A percentile compares a stretch with the other conserved stretches of the same genome.
Conservation (phyloP, 2,797 vertebrate species). For the Thripadectes ignobilis region DNA sequence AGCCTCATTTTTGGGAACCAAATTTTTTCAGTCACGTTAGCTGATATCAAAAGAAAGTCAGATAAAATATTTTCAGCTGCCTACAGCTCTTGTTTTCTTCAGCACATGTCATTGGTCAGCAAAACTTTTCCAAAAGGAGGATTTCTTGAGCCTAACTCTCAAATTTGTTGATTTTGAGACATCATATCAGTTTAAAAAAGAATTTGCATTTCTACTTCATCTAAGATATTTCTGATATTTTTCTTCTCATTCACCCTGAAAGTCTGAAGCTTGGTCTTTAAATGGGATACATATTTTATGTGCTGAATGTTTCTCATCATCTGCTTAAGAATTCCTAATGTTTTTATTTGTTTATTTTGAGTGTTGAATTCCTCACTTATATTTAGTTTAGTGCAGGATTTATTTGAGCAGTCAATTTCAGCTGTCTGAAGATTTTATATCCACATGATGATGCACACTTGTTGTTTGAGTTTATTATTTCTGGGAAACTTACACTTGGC, state of each 20-base stretch:
- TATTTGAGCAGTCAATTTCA: not conserved
- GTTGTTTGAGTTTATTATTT: not conserved
- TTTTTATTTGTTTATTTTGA: not conserved
- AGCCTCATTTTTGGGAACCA: not conserved
- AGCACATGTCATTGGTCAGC: not conserved
- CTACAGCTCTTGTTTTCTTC: not conserved
- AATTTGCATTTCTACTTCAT: not conserved
- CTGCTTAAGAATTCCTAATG: not conserved
- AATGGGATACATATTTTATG: not conserved
- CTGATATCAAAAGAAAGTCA: not conserved
- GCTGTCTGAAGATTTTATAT: not conserved
- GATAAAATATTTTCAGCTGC: not conserved
- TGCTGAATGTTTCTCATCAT: not conserved
- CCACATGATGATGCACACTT: fast-evolving
- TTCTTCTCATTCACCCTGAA: not conserved
- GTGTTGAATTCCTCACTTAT: not conserved
- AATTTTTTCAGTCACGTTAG: not conserved
- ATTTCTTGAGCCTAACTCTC: not conserved
- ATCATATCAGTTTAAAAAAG: not conserved
- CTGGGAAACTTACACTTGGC: not conserved
- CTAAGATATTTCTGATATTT: not conserved
- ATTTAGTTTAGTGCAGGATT: not conserved
- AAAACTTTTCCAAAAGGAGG: not conserved
- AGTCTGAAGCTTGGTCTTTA: not conserved
- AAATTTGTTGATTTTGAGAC: not conserved